These are phyloP conservation scores for Gadus macrocephalus DNA, from an alignment of 2,113 vertebrate species.

Conservation along the genomic window DNA sequence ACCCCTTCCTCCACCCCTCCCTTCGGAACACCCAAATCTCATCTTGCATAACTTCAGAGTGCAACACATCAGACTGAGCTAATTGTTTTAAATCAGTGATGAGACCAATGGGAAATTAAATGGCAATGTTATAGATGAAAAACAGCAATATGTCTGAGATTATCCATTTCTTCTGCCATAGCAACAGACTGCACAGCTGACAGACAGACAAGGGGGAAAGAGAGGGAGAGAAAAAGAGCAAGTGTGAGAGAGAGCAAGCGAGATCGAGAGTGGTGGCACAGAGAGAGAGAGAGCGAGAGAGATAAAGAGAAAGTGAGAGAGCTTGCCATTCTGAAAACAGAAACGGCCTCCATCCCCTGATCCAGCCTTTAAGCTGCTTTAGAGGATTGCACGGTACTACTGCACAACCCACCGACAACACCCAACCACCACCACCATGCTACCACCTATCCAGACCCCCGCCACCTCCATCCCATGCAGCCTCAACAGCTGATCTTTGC, in stretches of 20 bases:
- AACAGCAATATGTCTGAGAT: too few species aligned
- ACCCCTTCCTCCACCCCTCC: too few species aligned
- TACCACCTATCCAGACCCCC: neutral
- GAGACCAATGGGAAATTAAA: too few species aligned
- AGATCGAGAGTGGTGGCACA: neutral
- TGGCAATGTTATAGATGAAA: too few species aligned
- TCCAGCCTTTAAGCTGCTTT: slow-evolving; percentile 77
- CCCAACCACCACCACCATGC: too few species aligned
- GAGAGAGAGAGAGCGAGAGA: neutral
- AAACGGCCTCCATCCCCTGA: slow-evolving; percentile 58
- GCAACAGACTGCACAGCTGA: neutral
- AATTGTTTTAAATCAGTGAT: too few species aligned
- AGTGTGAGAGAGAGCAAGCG: neutral
- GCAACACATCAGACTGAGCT: too few species aligned
- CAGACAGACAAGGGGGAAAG: neutral
- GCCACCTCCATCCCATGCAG: slow-evolving; percentile 19
- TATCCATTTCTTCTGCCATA: neutral
- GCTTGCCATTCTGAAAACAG: slow-evolving; percentile 54
- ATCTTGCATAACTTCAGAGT: too few species aligned
- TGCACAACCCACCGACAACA: too few species aligned
- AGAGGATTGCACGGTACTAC: slow-evolving; percentile 58
- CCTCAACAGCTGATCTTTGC: slow-evolving; percentile 56
- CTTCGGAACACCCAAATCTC: too few species aligned
- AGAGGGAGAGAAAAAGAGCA: neutral
- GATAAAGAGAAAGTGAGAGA: slow-evolving; percentile 17